Conservation (phyloP, 2,113 vertebrate genomes). For the Rattus rattus region DNA sequence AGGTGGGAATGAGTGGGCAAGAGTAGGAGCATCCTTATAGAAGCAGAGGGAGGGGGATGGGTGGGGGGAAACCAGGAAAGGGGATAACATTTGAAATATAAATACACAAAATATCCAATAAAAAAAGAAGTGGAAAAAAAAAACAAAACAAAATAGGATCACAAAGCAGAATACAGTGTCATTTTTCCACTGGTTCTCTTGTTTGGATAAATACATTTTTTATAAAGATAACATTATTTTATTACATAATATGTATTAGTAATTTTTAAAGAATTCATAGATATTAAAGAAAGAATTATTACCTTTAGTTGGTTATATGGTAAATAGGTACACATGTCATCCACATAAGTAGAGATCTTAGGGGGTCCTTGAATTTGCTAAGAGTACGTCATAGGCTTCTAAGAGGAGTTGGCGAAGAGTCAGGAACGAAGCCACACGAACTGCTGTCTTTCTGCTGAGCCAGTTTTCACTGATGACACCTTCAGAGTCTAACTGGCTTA, state of each 20-base stretch:
- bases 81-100: no score
- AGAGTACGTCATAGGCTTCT: not conserved
- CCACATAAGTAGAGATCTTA: not conserved
- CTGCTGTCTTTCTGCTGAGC: not conserved
- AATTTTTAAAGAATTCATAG: not conserved
- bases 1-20: no score
- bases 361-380: not conserved
- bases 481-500: not conserved
- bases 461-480: not conserved
- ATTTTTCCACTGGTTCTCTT: not conserved
- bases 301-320: not conserved
- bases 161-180: not conserved
- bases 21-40: no score
- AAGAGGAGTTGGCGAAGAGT: not conserved
- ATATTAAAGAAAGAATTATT: not conserved
- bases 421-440: not conserved
- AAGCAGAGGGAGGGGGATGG: no score
- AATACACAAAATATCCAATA: no score
- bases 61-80: no score
- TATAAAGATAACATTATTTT: not conserved
- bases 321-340: not conserved
- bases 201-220: slow-evolving; percentile 4
- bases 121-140: no score
- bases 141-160: not conserved
- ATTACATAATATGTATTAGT: not conserved